phyloP scores from a whole-genome alignment of 2,888 invertebrate genomes.

The Scrobipalpa costella region DNA sequence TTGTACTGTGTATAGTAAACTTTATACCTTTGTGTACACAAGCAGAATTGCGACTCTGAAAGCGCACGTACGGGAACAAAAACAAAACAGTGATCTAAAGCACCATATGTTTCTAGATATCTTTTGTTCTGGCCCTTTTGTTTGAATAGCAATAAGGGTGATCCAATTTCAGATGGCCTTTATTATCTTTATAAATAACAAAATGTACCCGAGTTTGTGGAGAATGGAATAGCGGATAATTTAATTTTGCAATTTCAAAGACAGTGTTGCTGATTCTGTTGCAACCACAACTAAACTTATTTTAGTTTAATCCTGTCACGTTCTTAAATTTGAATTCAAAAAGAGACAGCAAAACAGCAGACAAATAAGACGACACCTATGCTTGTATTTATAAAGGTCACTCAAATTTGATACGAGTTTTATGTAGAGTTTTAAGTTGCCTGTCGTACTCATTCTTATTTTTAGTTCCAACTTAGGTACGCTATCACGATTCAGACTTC shows the following conservation, averaged over 20 bases:
- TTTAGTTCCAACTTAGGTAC: too few relatives aligned
- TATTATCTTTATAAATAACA: conserved; percentile 33
- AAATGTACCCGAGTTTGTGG: background rate
- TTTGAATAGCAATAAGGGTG: conserved; percentile 44
- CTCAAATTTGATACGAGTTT: too few relatives aligned
- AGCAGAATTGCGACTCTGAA: background rate
- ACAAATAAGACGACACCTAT: too few relatives aligned
- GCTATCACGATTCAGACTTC: too few relatives aligned
- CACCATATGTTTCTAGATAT: conserved; percentile 50
- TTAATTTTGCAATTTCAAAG: background rate
- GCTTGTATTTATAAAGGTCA: too few relatives aligned
- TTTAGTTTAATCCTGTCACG: too few relatives aligned
- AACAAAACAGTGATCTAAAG: conserved; percentile 50
- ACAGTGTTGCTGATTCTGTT: background rate
- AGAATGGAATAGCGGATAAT: background rate
- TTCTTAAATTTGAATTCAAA: too few relatives aligned
- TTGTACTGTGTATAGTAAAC: too few relatives aligned
- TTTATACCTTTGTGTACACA: too few relatives aligned
- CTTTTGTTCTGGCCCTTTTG: conserved; percentile 50
- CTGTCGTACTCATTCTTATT: too few relatives aligned
- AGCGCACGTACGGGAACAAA: conserved; percentile 44
- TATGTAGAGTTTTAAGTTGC: too few relatives aligned
- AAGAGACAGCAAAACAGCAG: too few relatives aligned
- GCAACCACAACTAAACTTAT: background rate
- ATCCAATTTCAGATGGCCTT: conserved; percentile 45